Base-by-base conservation (phyloP, 2,797 vertebrate genomes). In the Lerista edwardsae region DNA sequence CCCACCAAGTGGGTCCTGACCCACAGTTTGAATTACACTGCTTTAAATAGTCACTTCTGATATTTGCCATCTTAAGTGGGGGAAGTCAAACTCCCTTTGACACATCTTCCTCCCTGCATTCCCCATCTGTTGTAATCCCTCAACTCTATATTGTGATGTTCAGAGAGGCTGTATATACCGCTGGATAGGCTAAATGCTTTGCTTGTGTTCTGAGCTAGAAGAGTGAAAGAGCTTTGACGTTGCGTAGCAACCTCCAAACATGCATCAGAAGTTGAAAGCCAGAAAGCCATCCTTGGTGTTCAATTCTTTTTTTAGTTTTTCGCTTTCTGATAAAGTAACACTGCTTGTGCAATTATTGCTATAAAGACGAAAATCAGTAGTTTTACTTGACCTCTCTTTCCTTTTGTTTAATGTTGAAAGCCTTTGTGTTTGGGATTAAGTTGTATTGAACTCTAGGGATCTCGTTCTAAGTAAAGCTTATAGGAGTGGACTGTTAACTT, bases 241-340 rank as follows among this genome's bases (percentile, higher is more conserved):
- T 86, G 84, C 84, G 71, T 86, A 80, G 79, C 84, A 81, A 86
- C 84, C 59, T 61, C 25, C 41, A 34, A 86, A 75, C 41, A 51
- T 81, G 55, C 64, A 39, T 76, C 72, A 86, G 79, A 81, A 75
- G 64, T 51, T 47, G 55, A 62, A 81, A 75, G 51, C 64, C 36
- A 83, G 74, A 81, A 80, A 81, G 64, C 72, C 79, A 80, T 85
- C 64, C 76, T 67, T 67, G 34, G 9, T 51, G 47, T 51, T 51
- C 47, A 51, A 51, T 6, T 51, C 2, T 10, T 75, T n/a, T 51
- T 15, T 8, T 34, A 68, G 14, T 25, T 51, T 64, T 61, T 36
- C 5, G 51, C 47, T 80, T 39, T 81, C 55, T 81, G 74, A 83
- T 57, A 85, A 85, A 80, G 68, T 55, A 76, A 73, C 29, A 57